Base-by-base conservation (phyloP, 2,888 invertebrate species). In the Hemicrepidius hirtus region DNA sequence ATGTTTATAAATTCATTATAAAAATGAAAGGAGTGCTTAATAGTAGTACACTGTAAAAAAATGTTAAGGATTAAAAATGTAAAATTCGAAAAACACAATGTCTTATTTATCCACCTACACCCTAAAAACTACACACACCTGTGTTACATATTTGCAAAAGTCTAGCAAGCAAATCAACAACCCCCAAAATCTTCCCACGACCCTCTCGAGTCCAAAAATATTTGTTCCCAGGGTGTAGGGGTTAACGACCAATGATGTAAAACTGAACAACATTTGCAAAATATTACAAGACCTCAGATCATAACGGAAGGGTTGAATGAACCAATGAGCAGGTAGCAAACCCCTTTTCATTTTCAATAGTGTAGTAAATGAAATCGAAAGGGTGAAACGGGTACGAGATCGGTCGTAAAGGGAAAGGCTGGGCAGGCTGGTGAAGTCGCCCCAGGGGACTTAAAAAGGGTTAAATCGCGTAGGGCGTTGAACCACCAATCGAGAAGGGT, bases 321-420 rank as follows among this genome's bases (percentile, higher is more conserved):
- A 75, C 76, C 75, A 76, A 76, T 75, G 62, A 75, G 78, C 82
- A 80, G 80, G 80, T 80, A 80, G 78, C 74, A 77, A 77, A 80
- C 77, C 78, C 80, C 80, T 78, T 79, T 77, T 76, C 68, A 68
- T 78, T 76, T 78, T 71, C 9, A 24, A n/a, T 16, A 53, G 3
- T n/a, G 68, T 73, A 63, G 71, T 73, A 66, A 71, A 73, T 60
- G 80, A 79, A 78, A 79, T 76, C 73, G 80, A 80, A 81, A 81
- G 81, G 81, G 75, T 75, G 46, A 68, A 68, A 74, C 59, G 64
- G 71, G 62, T 20, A 35, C 18, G 16, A 44, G 44, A 32, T 32
- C 49, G 53, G 12, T 62, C 71, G 55, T 71, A 71, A 71, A 71
- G 62, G 59, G 67, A 57, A 71, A 65, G 71, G 71, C 55, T 62